These are phyloP conservation scores for Spea hammondii DNA, from an alignment of 2,797 vertebrate species.

Conservation along the genomic window DNA sequence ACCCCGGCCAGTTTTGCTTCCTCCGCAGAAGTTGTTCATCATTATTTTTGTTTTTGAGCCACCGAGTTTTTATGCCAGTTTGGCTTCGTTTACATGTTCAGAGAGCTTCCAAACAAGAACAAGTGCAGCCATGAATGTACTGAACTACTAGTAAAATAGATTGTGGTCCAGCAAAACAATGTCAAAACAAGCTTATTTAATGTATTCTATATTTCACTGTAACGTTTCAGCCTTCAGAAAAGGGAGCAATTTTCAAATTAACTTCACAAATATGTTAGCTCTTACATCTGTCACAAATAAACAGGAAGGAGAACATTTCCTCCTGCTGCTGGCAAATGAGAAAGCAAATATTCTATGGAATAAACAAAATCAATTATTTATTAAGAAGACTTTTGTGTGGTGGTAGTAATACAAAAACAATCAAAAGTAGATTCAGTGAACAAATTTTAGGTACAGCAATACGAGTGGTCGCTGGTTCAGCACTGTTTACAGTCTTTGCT, in stretches of 20 bases:
- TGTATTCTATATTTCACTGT: slow-evolving; percentile 31
- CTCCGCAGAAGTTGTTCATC: slow-evolving; percentile 14
- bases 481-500: background rate
- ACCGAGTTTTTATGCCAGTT: background rate
- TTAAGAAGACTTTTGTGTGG: slow-evolving; percentile 39
- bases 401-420: slow-evolving; percentile 8
- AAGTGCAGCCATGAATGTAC: background rate
- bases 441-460: slow-evolving; percentile 11
- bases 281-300: slow-evolving; percentile 45
- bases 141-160: slow-evolving; percentile 2
- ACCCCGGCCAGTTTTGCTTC: background rate
- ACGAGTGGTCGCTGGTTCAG: slow-evolving; percentile 10
- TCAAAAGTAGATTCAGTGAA: slow-evolving; percentile 31
- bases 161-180: slow-evolving; percentile 21
- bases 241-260: slow-evolving; percentile 46
- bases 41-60: background rate
- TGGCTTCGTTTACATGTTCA: background rate
- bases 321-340: slow-evolving; percentile 48
- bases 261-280: slow-evolving; percentile 38
- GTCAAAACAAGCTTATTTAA: slow-evolving; percentile 37
- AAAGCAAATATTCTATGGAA: slow-evolving; percentile 37
- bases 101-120: background rate
- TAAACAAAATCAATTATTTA: slow-evolving; percentile 53
- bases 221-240: slow-evolving; percentile 24
- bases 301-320: slow-evolving; percentile 52